Percentiles rank a stretch among this genome's conserved stretches.
Conservation (phyloP, 1,140 invertebrate genomes). For the Olivierus martensii region DNA sequence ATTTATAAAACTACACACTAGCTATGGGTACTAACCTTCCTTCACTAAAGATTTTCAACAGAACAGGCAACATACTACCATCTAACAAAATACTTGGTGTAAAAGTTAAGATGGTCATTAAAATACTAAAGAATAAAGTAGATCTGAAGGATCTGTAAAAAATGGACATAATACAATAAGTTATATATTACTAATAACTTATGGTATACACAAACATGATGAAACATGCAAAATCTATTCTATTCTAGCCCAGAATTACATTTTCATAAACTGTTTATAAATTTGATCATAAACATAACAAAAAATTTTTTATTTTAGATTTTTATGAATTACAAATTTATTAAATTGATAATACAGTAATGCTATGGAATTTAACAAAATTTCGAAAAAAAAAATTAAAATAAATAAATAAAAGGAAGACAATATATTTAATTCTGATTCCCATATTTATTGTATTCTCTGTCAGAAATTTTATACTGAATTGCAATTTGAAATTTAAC, state of each 20-base stretch:
- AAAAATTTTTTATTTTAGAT: too few species aligned
- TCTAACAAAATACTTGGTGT: constrained; percentile 25
- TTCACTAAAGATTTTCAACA: constrained; percentile 18
- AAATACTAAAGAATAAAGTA: constrained; percentile 51
- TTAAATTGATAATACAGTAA: too few species aligned
- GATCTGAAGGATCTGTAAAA: constrained; percentile 28
- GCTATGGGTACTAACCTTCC: constrained; percentile 7
- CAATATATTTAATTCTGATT: too few species aligned
- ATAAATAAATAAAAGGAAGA: too few species aligned
- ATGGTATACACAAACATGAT: constrained; percentile 36
- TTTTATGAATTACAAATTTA: too few species aligned
- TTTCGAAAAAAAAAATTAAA: too few species aligned
- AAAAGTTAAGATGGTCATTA: constrained; percentile 45
- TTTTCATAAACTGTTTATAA: neutral
- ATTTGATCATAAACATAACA: too few species aligned
- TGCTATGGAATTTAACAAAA: too few species aligned
- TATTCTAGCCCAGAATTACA: neutral
- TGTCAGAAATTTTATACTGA: too few species aligned
- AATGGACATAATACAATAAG: neutral
- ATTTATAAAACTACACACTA: neutral
- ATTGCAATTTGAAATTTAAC: too few species aligned
- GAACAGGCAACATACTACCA: constrained; percentile 43
- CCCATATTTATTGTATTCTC: too few species aligned
- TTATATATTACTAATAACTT: neutral
- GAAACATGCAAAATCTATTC: constrained; percentile 19